Conservation (phyloP, 2,888 invertebrate genomes). For the Gibbula magus region DNA sequence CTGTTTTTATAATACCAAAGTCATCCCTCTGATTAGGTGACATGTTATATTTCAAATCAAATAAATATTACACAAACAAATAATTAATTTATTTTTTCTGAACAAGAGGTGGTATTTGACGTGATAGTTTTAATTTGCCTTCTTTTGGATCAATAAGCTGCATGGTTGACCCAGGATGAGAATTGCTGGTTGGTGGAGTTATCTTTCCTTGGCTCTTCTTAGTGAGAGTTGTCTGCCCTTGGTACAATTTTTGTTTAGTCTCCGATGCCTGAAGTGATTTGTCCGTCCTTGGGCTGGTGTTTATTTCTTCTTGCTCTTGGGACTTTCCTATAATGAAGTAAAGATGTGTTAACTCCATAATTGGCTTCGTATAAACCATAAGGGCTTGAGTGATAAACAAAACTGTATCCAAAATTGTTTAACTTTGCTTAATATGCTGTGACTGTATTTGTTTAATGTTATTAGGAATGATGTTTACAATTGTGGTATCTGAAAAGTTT, state of each 20-base stretch:
- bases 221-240: neutral
- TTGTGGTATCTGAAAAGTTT: neutral
- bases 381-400: too few relatives aligned
- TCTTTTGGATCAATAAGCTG: neutral
- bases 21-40: too few relatives aligned
- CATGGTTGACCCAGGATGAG: neutral
- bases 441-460: conserved; percentile 2
- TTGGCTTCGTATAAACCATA: too few relatives aligned
- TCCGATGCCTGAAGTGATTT: neutral
- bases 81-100: neutral
- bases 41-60: too few relatives aligned
- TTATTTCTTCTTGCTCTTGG: neutral
- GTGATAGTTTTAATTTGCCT: conserved; percentile 5
- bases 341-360: neutral
- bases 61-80: too few relatives aligned
- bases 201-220: neutral
- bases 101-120: conserved; percentile 13
- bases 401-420: too few relatives aligned
- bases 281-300: neutral
- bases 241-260: neutral
- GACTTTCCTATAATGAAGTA: neutral
- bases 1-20: too few relatives aligned
- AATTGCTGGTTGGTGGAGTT: neutral
- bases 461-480: neutral
- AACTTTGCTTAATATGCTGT: too few relatives aligned